These are phyloP conservation scores for Struthio camelus DNA, from an alignment of 2,113 vertebrate species.

Conservation along the genomic window DNA sequence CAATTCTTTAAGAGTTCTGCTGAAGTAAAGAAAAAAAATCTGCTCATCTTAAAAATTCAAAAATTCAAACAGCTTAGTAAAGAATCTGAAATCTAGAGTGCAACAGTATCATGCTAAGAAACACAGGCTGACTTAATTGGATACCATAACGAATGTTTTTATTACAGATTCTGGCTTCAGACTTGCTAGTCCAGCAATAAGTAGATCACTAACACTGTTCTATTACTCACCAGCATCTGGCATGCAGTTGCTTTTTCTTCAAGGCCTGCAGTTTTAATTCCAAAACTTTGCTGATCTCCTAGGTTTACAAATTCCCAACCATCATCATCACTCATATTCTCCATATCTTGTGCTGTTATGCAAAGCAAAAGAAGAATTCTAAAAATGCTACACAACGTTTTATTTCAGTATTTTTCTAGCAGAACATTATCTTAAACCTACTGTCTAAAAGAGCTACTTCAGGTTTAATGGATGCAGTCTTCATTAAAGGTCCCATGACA, in stretches of 20 bases:
- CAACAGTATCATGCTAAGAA: neutral
- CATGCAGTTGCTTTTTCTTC: constrained; percentile 99
- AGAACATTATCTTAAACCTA: constrained; percentile 71
- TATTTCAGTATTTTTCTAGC: neutral
- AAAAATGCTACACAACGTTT: neutral
- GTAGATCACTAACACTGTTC: neutral
- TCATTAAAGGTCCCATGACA: constrained; percentile 99
- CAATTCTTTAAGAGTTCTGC: neutral
- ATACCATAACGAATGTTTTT: neutral
- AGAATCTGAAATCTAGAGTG: neutral
- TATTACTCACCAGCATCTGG: constrained; percentile 92
- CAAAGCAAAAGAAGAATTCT: neutral
- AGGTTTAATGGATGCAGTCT: constrained; percentile 97
- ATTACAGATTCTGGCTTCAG: neutral
- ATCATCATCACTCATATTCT: constrained; percentile 97
- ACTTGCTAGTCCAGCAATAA: neutral
- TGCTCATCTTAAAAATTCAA: neutral
- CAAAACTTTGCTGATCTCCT: constrained; percentile 98
- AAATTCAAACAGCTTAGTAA: rapidly evolving
- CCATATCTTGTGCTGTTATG: constrained; percentile 94
- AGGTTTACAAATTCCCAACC: constrained; percentile 99
- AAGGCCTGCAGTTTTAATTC: constrained; percentile 97
- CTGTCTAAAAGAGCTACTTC: constrained; percentile 98
- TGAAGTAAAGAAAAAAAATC: neutral
- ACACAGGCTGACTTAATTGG: rapidly evolving